These are phyloP conservation scores for Bombus balteatus DNA, from an alignment of 1,140 invertebrate species.

Conservation along the genomic window DNA sequence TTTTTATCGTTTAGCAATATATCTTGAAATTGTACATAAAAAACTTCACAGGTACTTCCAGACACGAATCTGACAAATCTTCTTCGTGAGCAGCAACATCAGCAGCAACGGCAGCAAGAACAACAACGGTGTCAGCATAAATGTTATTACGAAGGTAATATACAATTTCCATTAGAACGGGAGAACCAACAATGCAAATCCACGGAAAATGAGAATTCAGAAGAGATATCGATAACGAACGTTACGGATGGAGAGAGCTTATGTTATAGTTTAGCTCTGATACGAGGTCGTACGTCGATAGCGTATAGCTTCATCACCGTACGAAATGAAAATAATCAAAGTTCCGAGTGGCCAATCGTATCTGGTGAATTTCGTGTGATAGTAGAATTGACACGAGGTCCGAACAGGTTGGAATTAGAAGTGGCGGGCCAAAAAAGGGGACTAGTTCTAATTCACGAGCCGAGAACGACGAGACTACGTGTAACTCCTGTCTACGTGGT, in stretches of 20 bases:
- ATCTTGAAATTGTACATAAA: constrained; percentile 10
- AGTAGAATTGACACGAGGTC: constrained; percentile 74
- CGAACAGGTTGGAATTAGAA: constrained; percentile 78
- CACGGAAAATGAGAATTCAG: constrained; percentile 68
- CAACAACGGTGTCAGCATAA: background rate
- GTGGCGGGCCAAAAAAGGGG: constrained; percentile 71
- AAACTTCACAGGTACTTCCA: constrained; percentile 72
- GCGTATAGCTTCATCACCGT: constrained; percentile 74
- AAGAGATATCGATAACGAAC: constrained; percentile 76
- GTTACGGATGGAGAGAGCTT: constrained; percentile 76
- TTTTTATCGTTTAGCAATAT: background rate
- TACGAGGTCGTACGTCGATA: constrained; percentile 73
- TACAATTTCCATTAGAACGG: constrained; percentile 1
- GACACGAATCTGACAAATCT: constrained; percentile 66
- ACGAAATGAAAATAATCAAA: constrained; percentile 70
- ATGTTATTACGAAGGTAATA: background rate
- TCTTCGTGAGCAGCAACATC: constrained; percentile 44
- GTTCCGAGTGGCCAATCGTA: constrained; percentile 78
- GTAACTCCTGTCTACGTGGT: constrained; percentile 89
- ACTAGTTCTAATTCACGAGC: constrained; percentile 76
- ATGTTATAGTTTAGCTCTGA: constrained; percentile 77
- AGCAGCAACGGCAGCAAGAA: constrained; percentile 9
- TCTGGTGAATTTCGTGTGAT: constrained; percentile 78
- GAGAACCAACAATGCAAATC: constrained; percentile 52
- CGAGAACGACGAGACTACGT: constrained; percentile 75